Conservation (phyloP, 92 coral and sea anemone species). For the Umimayanthus kanabou region DNA sequence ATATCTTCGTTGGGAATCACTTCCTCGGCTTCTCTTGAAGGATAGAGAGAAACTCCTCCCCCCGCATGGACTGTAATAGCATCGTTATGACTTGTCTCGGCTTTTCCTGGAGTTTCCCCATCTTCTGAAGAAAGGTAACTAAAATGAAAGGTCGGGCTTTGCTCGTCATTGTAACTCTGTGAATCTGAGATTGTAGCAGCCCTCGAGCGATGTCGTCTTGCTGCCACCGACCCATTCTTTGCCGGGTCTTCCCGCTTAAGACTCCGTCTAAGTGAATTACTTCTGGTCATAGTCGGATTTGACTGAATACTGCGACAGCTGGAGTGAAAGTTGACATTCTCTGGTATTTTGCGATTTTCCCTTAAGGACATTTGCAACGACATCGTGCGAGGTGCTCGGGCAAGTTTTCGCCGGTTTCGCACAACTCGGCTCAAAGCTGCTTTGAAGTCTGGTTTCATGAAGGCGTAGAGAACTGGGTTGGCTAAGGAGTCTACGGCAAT, state of each 20-base stretch:
- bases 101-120: background rate
- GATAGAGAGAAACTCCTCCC: too few species aligned
- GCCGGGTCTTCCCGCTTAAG: background rate
- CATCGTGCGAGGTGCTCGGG: conserved; percentile 11
- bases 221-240: background rate
- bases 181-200: background rate
- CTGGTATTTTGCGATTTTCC: conserved; percentile 14
- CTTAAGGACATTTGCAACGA: conserved; percentile 4
- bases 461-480: conserved; percentile 37
- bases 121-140: background rate
- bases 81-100: background rate
- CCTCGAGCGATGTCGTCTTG: background rate
- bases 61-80: too few species aligned
- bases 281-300: background rate
- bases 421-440: background rate
- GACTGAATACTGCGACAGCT: conserved; percentile 1
- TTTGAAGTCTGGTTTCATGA: conserved; percentile 41
- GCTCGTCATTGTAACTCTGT: background rate
- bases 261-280: conserved; percentile 16
- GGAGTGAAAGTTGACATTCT: background rate
- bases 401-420: background rate
- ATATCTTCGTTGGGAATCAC: background rate
- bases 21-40: background rate
- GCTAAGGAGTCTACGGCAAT: conserved; percentile 30
- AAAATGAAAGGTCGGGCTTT: background rate